A percentile compares a stretch with the other conserved stretches of the same genome.
These are phyloP conservation scores for Peromyscus californicus DNA, from an alignment of 2,113 vertebrate species.

Conservation along the genomic window DNA sequence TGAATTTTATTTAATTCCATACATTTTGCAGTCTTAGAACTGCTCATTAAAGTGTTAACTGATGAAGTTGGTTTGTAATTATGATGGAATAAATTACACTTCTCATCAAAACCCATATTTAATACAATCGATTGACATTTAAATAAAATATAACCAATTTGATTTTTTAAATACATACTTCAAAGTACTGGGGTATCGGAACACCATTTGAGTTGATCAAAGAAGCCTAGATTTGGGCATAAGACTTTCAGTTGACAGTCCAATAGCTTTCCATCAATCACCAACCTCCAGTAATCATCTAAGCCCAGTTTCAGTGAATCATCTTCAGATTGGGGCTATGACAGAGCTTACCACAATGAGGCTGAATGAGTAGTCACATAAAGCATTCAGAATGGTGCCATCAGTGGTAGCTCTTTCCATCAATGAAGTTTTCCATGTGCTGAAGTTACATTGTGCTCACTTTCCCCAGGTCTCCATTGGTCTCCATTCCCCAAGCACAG, in stretches of 20 bases:
- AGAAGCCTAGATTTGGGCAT: not conserved
- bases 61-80: not conserved
- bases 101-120: conserved; percentile 16
- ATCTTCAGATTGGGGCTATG: not conserved
- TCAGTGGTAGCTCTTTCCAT: not conserved
- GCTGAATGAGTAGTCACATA: not conserved
- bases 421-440: not conserved
- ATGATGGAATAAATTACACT: conserved; percentile 4
- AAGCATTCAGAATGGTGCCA: not conserved
- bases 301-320: not conserved
- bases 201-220: conserved; percentile 1
- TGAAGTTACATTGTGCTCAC: not conserved
- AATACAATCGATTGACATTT: not conserved
- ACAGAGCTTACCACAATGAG: too few relatives aligned
- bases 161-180: not conserved
- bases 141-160: conserved; percentile 24
- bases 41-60: not conserved
- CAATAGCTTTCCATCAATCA: not conserved
- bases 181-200: not conserved
- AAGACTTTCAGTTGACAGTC: not conserved
- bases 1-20: not conserved
- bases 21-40: not conserved
- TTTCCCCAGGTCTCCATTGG: not conserved
- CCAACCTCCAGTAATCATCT: not conserved
- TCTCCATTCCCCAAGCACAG: conserved; percentile 12